phyloP scores from a whole-genome alignment of 2,888 invertebrate genomes.

The Hydropsyche betteni region DNA sequence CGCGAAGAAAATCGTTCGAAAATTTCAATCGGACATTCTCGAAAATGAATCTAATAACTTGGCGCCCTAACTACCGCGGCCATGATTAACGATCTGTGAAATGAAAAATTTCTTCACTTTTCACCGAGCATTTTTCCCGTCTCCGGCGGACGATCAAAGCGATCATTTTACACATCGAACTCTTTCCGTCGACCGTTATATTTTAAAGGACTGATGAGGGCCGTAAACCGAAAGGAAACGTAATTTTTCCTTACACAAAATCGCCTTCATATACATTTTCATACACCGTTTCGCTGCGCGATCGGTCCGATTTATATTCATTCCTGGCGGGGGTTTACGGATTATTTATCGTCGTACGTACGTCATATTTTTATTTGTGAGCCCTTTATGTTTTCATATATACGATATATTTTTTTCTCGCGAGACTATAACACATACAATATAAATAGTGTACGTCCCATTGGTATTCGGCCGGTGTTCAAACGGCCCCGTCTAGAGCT shows the following conservation, averaged over 20 bases:
- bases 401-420: background rate
- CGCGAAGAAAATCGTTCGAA: too few species aligned
- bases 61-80: too few species aligned
- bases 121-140: background rate
- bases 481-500: constrained; percentile 22
- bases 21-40: too few species aligned
- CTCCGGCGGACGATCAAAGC: constrained; percentile 14
- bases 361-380: constrained; percentile 26
- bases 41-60: too few species aligned
- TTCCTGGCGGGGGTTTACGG: background rate
- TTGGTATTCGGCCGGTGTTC: constrained; percentile 37
- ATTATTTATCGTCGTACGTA: constrained; percentile 27
- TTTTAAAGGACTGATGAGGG: too few species aligned
- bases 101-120: constrained; percentile 6
- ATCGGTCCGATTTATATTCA: constrained; percentile 29
- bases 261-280: too few species aligned
- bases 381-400: constrained; percentile 16
- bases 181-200: background rate
- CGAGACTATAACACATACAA: background rate
- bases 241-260: too few species aligned
- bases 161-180: constrained; percentile 24
- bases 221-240: too few species aligned
- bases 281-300: background rate
- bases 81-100: background rate
- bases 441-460: constrained; percentile 35